phyloP scores from a whole-genome alignment of 2,113 vertebrate genomes.

The Phaethon lepturus region DNA sequence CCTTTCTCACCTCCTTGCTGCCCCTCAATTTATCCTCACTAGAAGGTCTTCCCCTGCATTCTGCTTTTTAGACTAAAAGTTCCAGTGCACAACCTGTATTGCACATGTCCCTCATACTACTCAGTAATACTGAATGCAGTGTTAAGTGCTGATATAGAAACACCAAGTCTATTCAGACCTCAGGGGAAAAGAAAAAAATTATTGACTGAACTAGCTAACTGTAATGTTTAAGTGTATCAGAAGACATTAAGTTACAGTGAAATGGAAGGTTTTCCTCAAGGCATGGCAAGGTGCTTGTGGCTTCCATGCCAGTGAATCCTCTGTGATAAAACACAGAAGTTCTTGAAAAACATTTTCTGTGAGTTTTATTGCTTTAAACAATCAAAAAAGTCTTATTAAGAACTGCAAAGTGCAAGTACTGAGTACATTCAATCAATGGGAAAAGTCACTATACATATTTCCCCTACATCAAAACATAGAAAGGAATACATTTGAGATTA shows the following conservation, averaged over 20 bases:
- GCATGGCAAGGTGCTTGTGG: neutral
- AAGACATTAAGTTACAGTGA: neutral
- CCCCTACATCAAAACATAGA: neutral
- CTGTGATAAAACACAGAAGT: neutral
- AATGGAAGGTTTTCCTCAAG: neutral
- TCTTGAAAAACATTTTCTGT: neutral
- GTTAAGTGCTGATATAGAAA: neutral
- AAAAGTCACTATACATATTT: neutral
- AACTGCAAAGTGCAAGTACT: neutral
- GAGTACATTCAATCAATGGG: neutral
- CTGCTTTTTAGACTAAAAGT: neutral
- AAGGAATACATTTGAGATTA: neutral
- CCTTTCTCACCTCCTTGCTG: neutral
- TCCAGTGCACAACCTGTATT: neutral
- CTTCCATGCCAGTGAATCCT: neutral
- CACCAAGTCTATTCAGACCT: neutral
- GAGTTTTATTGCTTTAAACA: neutral
- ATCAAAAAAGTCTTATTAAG: neutral
- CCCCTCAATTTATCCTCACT: neutral
- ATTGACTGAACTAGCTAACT: neutral
- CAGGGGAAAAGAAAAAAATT: neutral
- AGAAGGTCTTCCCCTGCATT: neutral
- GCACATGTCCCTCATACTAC: accelerated
- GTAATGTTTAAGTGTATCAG: neutral
- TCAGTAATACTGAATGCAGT: neutral